Evolutionary conservation across 2,888 invertebrate genomes (phyloP), one percentile per base, ranked within the genome.

Genomic region (Orchesella flavescens): DNA sequence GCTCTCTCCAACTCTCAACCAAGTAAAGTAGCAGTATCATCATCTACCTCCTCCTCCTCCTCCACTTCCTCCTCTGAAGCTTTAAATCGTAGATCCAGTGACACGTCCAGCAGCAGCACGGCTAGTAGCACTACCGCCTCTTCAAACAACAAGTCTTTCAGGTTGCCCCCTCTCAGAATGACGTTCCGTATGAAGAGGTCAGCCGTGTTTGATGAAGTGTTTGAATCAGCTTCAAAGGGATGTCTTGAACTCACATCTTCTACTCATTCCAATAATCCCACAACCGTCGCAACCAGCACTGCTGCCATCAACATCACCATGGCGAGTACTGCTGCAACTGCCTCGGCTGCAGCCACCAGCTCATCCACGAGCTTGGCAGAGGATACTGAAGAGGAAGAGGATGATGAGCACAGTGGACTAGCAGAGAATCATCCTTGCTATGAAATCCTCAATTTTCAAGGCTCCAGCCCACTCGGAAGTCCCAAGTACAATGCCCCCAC

Each of bases 121-220:
- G 78, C 65, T 59, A 79, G 83, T 49, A 63, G 76, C 2, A 83
- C 74, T 34, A 34, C 7, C 34, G 34, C 34, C 34, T 7, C 71
- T 46, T 65, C 65, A 46, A n/a, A 19, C 53, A 71, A 46, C 46
- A 63, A 63, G 34, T 34, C 34, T 34, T 34, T 34, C 34, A 34
- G 34, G 74, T 49, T 21, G 46, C 82, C 71, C 7, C 86, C 86
- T 15, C 83, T 87, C 12, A 59, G 85, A 5, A 90, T 97, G 84
- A 96, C 96, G 7, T 90, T 97, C 83, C 93, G 96, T 5, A 95
- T 97, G 93, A 96, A 97, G 90, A 93, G 96, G 44, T 96, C 95
- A 86, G 96, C 96, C 1, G 94, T 95, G 76, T 91, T 95, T 68
- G 96, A 96, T 89, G 96, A 96, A 89, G 93, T 95, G 0, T 94